Conservation (phyloP, 2,113 vertebrate species). For the Leptobrachium leishanense region DNA sequence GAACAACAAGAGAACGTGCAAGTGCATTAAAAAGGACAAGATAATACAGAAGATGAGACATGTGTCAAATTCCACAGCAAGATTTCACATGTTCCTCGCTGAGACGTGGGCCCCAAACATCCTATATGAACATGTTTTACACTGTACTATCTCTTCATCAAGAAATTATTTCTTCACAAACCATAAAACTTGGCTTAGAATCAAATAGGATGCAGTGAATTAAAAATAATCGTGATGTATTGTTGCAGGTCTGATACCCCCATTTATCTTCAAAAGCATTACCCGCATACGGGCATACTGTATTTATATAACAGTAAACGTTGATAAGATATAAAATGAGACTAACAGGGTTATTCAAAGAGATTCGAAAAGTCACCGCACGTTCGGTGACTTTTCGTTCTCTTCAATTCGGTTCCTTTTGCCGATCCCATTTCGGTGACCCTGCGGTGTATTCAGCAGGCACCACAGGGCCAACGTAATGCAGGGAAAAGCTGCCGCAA, state of each 20-base stretch:
- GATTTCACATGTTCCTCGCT: constrained; percentile 14
- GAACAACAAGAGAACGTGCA: neutral
- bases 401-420: too few relatives aligned
- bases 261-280: constrained; percentile 10
- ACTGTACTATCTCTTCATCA: constrained; percentile 16
- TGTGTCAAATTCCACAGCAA: constrained; percentile 28
- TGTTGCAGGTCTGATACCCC: constrained; percentile 3
- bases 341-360: too few relatives aligned
- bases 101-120: neutral
- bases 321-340: neutral
- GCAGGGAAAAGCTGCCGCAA: too few relatives aligned
- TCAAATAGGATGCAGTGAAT: constrained; percentile 19
- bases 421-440: too few relatives aligned
- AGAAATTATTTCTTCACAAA: constrained; percentile 34
- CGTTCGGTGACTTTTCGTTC: too few relatives aligned
- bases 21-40: neutral
- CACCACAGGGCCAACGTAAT: too few relatives aligned
- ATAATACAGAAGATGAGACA: neutral
- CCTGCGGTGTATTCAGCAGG: too few relatives aligned
- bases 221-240: constrained; percentile 2
- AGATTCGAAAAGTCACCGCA: too few relatives aligned
- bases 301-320: constrained; percentile 21
- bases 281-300: constrained; percentile 21
- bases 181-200: constrained; percentile 10
- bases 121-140: constrained; percentile 11